These are phyloP conservation scores for Mormoops blainvillei DNA, from an alignment of 2,113 vertebrate species.

Conservation along the genomic window DNA sequence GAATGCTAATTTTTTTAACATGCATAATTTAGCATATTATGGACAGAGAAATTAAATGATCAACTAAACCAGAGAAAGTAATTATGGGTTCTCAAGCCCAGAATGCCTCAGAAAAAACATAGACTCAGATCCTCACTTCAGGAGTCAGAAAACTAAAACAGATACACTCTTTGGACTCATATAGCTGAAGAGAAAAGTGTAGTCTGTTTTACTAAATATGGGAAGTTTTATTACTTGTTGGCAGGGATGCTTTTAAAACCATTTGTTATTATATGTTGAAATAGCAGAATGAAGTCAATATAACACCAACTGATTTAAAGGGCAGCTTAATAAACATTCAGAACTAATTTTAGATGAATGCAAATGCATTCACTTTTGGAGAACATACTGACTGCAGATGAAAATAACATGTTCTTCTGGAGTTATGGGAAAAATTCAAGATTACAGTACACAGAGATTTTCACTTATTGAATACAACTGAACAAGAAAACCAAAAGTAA, in stretches of 20 bases:
- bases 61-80: background rate
- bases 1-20: background rate
- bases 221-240: background rate
- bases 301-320: background rate
- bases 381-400: background rate
- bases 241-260: background rate
- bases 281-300: background rate
- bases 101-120: background rate
- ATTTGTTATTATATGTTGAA: background rate
- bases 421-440: background rate
- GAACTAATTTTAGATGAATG: background rate
- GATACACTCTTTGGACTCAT: background rate
- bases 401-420: background rate
- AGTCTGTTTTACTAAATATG: background rate
- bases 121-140: background rate
- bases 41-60: background rate
- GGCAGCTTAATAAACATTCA: background rate
- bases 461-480: background rate
- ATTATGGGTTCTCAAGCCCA: background rate
- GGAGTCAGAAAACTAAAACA: background rate
- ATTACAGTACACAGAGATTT: background rate
- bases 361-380: background rate
- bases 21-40: background rate
- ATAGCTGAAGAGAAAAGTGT: background rate
- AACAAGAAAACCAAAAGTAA: background rate